These are phyloP conservation scores for Cyanoderma ruficeps DNA, from an alignment of 2,113 vertebrate species.

Conservation along the genomic window DNA sequence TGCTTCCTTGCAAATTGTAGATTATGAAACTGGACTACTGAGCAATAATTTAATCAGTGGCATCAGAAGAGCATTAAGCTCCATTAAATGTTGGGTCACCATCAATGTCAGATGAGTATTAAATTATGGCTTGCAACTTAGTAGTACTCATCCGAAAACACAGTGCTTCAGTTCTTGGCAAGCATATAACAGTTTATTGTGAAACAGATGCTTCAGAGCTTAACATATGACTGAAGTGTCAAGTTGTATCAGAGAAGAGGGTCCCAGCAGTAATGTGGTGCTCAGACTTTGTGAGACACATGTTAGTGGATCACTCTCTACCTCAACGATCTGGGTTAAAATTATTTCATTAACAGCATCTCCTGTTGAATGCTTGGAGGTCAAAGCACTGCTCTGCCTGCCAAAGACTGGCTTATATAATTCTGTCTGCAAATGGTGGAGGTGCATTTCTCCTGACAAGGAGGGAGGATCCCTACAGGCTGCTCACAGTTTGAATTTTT, in stretches of 20 bases:
- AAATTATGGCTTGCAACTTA: constrained; percentile 67
- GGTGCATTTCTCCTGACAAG: background rate
- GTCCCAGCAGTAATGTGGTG: background rate
- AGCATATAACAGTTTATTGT: constrained; percentile 27
- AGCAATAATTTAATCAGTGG: constrained; percentile 69
- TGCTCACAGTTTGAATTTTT: background rate
- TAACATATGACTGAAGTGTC: constrained; percentile 38
- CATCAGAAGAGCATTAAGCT: constrained; percentile 68
- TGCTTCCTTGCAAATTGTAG: constrained; percentile 39
- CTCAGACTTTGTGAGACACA: background rate
- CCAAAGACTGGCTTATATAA: background rate
- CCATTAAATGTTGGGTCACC: constrained; percentile 62
- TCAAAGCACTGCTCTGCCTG: background rate
- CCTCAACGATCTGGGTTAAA: background rate
- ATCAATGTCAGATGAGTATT: constrained; percentile 66
- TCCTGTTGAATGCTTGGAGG: background rate
- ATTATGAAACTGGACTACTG: constrained; percentile 57
- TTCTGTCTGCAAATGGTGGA: background rate
- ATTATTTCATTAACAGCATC: background rate
- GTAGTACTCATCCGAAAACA: constrained; percentile 51
- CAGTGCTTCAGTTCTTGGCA: constrained; percentile 63
- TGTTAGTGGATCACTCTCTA: background rate
- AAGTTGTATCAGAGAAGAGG: constrained; percentile 32
- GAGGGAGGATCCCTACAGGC: background rate
- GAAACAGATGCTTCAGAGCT: constrained; percentile 51